Conservation (phyloP, 2,888 invertebrate species). For the Autographa gamma region DNA sequence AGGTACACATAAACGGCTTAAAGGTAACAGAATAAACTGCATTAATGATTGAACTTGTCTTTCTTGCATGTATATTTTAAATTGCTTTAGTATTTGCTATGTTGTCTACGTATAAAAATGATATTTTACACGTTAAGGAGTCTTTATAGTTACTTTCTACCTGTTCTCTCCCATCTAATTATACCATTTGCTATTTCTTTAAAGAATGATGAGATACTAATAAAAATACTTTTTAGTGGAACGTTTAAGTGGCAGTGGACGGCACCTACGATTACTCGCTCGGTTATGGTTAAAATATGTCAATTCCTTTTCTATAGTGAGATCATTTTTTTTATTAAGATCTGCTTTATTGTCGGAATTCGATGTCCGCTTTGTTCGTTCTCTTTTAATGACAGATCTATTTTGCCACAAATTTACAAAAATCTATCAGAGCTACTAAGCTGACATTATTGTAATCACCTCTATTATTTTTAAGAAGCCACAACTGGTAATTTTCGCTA, state of each 20-base stretch:
- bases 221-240: slow-evolving; percentile 42
- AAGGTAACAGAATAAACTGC: slow-evolving; percentile 32
- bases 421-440: slow-evolving; percentile 10
- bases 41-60: slow-evolving; percentile 29
- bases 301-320: slow-evolving; percentile 58
- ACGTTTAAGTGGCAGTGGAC: slow-evolving; percentile 61
- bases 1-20: slow-evolving; percentile 36
- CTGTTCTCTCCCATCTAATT: slow-evolving; percentile 15
- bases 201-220: slow-evolving; percentile 51
- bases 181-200: slow-evolving; percentile 16
- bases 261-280: slow-evolving; percentile 56
- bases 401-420: neutral
- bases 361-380: slow-evolving; percentile 42
- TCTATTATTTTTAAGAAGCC: neutral
- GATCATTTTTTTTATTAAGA: slow-evolving; percentile 46
- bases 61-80: slow-evolving; percentile 34
- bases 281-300: slow-evolving; percentile 29
- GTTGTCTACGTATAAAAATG: slow-evolving; percentile 38
- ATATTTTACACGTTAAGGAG: slow-evolving; percentile 28
- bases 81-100: slow-evolving; percentile 27
- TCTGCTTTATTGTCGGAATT: slow-evolving; percentile 56
- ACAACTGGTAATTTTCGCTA: slow-evolving; percentile 6
- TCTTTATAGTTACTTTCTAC: slow-evolving; percentile 31
- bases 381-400: slow-evolving; percentile 9
- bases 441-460: slow-evolving; percentile 10